Percentiles rank a stretch among this genome's conserved stretches.
phyloP scores from a whole-genome alignment of 37 sponge, comb jelly and placozoan genomes.

The Lycopodina hypogea region DNA sequence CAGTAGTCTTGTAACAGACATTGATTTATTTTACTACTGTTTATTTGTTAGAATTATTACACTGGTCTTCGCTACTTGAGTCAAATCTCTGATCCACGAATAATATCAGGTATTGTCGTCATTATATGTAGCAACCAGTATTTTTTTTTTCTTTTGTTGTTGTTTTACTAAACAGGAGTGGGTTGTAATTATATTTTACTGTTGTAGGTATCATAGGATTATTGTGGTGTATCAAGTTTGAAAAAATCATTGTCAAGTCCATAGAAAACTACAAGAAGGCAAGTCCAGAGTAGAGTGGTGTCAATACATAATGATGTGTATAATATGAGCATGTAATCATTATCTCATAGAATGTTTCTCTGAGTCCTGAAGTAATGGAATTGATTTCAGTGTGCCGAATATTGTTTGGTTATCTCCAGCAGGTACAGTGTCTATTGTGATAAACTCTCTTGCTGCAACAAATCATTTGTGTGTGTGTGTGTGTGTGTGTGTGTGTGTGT shows the following conservation, averaged over 20 bases:
- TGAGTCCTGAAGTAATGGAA: not conserved
- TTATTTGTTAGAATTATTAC: conserved; percentile 8
- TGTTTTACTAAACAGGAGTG: no score
- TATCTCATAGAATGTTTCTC: not conserved
- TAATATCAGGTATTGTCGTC: not conserved
- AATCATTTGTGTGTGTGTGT: no score
- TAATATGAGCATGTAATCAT: not conserved
- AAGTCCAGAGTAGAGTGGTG: not conserved
- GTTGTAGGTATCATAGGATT: conserved; percentile 19
- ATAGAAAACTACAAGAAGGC: conserved; percentile 29
- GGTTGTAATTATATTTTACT: not conserved
- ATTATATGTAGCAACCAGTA: no score
- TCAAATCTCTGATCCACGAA: not conserved
- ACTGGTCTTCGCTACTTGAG: not conserved
- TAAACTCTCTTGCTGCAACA: no score
- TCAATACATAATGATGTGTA: not conserved
- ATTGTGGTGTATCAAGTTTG: conserved; percentile 32
- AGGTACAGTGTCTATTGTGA: no score
- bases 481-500: no score
- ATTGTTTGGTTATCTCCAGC: conserved; percentile 19
- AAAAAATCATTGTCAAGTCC: conserved; percentile 4
- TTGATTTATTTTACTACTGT: not conserved
- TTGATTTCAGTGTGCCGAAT: conserved; percentile 18
- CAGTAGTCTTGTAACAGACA: no score
- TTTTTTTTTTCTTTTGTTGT: no score